These are phyloP conservation scores for Sphecodes monilicornis DNA, from an alignment of 2,888 invertebrate genomes.

Conservation along the genomic window DNA sequence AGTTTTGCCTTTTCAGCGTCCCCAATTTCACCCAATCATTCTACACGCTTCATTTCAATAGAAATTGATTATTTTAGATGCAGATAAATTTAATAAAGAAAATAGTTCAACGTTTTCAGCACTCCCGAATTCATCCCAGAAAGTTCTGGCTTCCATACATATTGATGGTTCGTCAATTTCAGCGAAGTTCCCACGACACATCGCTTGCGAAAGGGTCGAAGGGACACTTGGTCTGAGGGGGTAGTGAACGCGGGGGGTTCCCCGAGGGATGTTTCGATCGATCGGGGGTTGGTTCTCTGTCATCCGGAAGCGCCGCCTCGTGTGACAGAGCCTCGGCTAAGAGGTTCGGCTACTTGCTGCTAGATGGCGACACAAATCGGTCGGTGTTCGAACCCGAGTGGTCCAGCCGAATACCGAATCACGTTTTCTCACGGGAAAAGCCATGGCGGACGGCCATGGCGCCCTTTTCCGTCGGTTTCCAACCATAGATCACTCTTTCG, in stretches of 20 bases:
- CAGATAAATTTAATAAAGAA: neutral
- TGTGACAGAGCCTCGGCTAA: slow-evolving; percentile 76
- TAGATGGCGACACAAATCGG: slow-evolving; percentile 82
- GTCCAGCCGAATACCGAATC: slow-evolving; percentile 76
- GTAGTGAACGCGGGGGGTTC: neutral
- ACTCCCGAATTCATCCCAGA: no score
- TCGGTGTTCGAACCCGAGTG: slow-evolving; percentile 72
- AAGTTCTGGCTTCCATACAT: neutral
- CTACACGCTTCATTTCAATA: neutral
- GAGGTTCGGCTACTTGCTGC: slow-evolving; percentile 71
- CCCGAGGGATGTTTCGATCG: slow-evolving; percentile 42
- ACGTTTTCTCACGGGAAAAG: slow-evolving; percentile 66
- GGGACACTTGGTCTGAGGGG: slow-evolving; percentile 16
- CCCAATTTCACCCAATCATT: no score
- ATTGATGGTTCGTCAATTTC: neutral
- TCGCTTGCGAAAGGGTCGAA: slow-evolving; percentile 38
- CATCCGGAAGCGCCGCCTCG: slow-evolving; percentile 64
- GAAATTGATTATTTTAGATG: neutral
- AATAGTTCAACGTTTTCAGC: neutral
- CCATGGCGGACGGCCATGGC: slow-evolving; percentile 72
- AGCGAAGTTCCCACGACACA: slow-evolving; percentile 19
- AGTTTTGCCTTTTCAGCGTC: no score
- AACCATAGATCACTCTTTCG: slow-evolving; percentile 33
- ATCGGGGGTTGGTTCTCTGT: slow-evolving; percentile 29
- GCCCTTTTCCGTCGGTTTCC: slow-evolving; percentile 20